Percentiles rank a stretch among this genome's conserved stretches.
These are phyloP conservation scores for Trachelus tabidus DNA, from an alignment of 2,888 invertebrate species.

Conservation along the genomic window DNA sequence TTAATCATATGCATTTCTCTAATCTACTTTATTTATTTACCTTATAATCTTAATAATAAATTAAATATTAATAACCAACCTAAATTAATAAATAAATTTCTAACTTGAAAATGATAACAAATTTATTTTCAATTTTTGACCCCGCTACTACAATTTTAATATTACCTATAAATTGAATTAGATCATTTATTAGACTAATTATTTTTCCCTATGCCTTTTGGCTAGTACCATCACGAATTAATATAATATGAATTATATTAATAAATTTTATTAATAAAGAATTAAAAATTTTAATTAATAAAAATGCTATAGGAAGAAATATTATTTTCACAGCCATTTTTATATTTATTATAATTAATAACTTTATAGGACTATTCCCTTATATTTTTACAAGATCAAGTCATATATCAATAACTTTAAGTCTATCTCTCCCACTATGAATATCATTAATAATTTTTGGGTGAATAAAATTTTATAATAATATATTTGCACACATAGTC, in stretches of 20 bases:
- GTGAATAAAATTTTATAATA: conserved; percentile 67
- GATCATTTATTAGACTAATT: conserved; percentile 68
- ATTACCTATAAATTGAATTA: conserved; percentile 72
- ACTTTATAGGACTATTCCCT: conserved; percentile 77
- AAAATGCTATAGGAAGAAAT: conserved; percentile 52
- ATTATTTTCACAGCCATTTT: conserved; percentile 69
- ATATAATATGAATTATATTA: not conserved
- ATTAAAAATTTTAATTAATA: conserved; percentile 68
- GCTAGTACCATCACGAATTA: conserved; percentile 69
- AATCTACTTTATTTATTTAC: conserved; percentile 29
- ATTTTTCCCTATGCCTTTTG: conserved; percentile 70
- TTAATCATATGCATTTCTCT: conserved; percentile 13
- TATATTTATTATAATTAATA: conserved; percentile 73
- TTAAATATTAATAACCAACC: conserved; percentile 33
- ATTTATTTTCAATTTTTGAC: conserved; percentile 74
- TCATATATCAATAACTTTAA: conserved; percentile 72
- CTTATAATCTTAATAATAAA: conserved; percentile 68
- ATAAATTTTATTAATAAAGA: conserved; percentile 61
- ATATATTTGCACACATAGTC: conserved; percentile 73
- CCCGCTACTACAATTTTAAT: conserved; percentile 70
- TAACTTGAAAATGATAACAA: too few species aligned
- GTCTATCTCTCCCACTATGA: conserved; percentile 74
- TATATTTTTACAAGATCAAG: conserved; percentile 79
- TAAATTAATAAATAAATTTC: too few species aligned
- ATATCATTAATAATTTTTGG: conserved; percentile 74